phyloP scores from a whole-genome alignment of 2,113 vertebrate genomes.

The Gorsachius goisagi region DNA sequence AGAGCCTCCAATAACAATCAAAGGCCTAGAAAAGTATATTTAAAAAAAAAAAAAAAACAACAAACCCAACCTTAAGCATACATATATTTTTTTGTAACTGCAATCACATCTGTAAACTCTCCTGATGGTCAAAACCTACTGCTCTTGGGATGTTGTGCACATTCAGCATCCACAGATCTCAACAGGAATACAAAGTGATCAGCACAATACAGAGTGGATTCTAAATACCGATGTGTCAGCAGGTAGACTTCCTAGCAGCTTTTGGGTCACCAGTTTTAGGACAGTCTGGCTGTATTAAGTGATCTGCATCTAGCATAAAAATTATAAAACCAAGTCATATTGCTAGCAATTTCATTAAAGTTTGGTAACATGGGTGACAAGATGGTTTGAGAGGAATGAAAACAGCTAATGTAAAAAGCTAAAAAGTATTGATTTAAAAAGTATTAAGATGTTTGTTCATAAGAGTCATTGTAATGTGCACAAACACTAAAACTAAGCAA shows the following conservation, averaged over 20 bases:
- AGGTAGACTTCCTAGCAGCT: not conserved
- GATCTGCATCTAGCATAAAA: not conserved
- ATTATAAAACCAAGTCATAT: not conserved
- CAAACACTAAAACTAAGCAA: not conserved
- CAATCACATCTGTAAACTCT: not conserved
- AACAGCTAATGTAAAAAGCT: not conserved
- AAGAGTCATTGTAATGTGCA: not conserved
- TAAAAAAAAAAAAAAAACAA: not conserved
- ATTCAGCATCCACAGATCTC: not conserved
- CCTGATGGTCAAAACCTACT: not conserved
- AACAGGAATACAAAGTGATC: not conserved
- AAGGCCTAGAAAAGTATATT: conserved; percentile 81
- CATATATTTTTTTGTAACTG: not conserved
- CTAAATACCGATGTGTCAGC: not conserved
- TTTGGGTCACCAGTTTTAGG: not conserved
- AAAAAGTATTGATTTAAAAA: not conserved
- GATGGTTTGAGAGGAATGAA: not conserved
- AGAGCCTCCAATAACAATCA: conserved; percentile 92
- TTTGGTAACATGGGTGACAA: not conserved
- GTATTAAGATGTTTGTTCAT: not conserved
- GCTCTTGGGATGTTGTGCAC: not conserved
- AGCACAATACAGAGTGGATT: not conserved
- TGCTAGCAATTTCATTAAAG: not conserved
- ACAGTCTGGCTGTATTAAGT: not conserved
- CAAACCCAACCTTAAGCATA: not conserved